Percentiles rank a stretch among this genome's conserved stretches.
These are phyloP conservation scores for Aleiodes testaceus DNA, from an alignment of 2,888 invertebrate species.

Conservation along the genomic window DNA sequence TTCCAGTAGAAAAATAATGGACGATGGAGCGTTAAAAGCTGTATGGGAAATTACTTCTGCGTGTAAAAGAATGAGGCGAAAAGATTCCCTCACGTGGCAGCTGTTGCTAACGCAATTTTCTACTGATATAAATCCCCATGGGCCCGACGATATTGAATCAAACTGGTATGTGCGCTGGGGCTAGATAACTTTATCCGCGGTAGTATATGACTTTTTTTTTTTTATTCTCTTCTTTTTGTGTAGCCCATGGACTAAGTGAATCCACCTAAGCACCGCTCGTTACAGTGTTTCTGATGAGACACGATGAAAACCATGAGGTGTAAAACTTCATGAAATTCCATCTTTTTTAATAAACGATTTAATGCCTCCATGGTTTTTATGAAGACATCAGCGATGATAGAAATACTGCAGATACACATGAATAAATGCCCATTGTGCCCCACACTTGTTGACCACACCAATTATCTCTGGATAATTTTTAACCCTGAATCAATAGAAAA, in stretches of 20 bases:
- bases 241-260: constrained; percentile 53
- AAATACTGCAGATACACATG: too few species aligned
- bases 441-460: too few species aligned
- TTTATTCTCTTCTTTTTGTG: not conserved
- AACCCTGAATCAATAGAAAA: too few species aligned
- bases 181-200: constrained; percentile 41
- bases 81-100: constrained; percentile 51
- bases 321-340: not conserved
- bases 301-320: not conserved
- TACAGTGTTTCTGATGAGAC: constrained; percentile 32
- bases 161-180: constrained; percentile 51
- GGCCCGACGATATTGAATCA: constrained; percentile 63
- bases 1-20: constrained; percentile 1
- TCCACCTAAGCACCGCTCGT: constrained; percentile 51
- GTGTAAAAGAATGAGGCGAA: constrained; percentile 22
- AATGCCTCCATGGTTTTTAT: too few species aligned
- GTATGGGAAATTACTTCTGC: not conserved
- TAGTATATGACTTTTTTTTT: constrained; percentile 29
- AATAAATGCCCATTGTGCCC: too few species aligned
- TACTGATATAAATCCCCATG: constrained; percentile 63
- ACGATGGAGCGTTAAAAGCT: constrained; percentile 2
- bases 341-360: too few species aligned
- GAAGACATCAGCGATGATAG: too few species aligned
- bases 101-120: constrained; percentile 67
- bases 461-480: too few species aligned